Base-by-base conservation (phyloP, 1,140 invertebrate species). In the Pseudomyrmex concolor region DNA sequence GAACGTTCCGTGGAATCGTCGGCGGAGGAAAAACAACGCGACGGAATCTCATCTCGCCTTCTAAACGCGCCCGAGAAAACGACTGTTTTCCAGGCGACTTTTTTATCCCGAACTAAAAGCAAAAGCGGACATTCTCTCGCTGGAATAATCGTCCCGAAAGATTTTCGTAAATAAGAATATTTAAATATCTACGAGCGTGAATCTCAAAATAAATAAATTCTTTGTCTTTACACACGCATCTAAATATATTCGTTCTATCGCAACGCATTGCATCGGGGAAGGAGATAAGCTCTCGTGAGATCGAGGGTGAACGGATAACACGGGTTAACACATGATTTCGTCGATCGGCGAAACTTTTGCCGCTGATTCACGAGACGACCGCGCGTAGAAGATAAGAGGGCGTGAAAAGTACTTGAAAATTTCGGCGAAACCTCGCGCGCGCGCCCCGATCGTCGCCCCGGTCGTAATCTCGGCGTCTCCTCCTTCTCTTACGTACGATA, bases 401-500 rank as follows among this genome's bases (percentile, higher is more conserved):
- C 17, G 63, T 8, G 17, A 4, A 13, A 15, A n/a, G 55, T 60
- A 71, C 76, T 80, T 59, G 76, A 70, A 80, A 80, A 80, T 80
- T 80, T 59, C 43, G 54, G 66, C 54, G 62, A n/a, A 48, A 70
- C 19, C 71, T 22, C n/a, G 72, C 72, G 19, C 51, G 64, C 64
- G 54, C 17, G 17, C 1, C 25, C 12, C 60, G 13, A 15, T 50
- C 66, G 55, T 73, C 59, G 59, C 50, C n/a, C n/a, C n/a, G 80
- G 34, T 13, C 15, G 85, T 63, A 83, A 62, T 78, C 82, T 67
- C 62, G 17, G 51, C 55, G 55, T 62, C 55, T 51, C 54, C 48
- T 51, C 57, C 51, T 82, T 54, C 77, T 89, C 77, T 89, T 78
- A 87, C 85, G 78, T 76, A 63, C 83, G 84, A 89, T 87, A 88